These are phyloP conservation scores for Bufotes viridis DNA, from an alignment of 2,797 vertebrate species.

Conservation along the genomic window DNA sequence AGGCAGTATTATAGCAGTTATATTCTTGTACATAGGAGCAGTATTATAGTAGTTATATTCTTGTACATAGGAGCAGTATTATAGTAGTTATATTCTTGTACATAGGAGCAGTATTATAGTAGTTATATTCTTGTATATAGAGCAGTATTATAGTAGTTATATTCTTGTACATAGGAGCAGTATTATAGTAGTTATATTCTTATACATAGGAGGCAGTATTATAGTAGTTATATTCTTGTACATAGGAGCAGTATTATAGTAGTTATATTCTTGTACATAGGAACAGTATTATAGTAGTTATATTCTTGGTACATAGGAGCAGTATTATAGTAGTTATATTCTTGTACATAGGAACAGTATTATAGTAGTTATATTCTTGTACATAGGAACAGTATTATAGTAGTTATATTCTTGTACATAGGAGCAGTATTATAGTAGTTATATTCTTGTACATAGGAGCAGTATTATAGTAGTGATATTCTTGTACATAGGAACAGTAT, in stretches of 20 bases:
- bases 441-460: background rate
- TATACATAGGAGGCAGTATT: no score
- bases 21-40: background rate
- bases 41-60: constrained; percentile 20
- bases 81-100: background rate
- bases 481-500: background rate
- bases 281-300: no score
- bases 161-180: no score
- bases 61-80: background rate
- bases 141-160: no score
- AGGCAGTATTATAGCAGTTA: constrained; percentile 7
- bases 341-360: background rate
- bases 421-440: background rate
- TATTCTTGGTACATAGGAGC: no score
- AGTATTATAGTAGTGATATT: no score
- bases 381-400: background rate
- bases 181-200: no score
- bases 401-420: background rate
- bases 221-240: no score
- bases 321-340: background rate
- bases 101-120: background rate
- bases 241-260: no score
- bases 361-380: constrained; percentile 11
- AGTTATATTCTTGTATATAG: background rate
- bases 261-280: no score